Base-by-base conservation (phyloP, 2,797 vertebrate species). In the Gymnocypris eckloni region DNA sequence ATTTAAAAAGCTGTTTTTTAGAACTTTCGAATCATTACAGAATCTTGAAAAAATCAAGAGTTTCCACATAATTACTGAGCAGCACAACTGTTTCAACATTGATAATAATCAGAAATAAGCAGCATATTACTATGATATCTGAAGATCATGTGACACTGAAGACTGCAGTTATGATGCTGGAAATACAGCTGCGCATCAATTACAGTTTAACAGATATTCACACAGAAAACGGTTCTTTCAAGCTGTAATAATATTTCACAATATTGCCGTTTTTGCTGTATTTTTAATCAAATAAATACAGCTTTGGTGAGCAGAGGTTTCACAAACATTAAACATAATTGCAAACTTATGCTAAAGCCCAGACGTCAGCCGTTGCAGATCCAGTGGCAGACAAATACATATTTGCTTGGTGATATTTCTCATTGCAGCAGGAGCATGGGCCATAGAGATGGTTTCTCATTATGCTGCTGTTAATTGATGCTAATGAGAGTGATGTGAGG, bases 401-500 rank as follows among this genome's bases (percentile, higher is more conserved):
- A 43, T 33, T 37, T 9, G 13, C 56, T 25, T 12, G 20, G 10
- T 77, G 33, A 11, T 70, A 13, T 67, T 28, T 59, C 33, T 48
- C 18, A 54, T 20, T n/a, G 25, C 12, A 48, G n/a, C 45, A 48
- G n/a, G 43, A 75, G 28, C 43, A 28, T 13, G 18, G 11, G 13
- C 9, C 22, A 2, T 33, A 0, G 25, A 39, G 64, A 69, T 22
- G 64, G 3, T 39, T 81, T 52, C 66, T 54, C 79, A 56, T 81
- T 71, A 70, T 2, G 13, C 28, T 39, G 66, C 48, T 81, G 66
- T 81, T 81, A 71, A 81, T 71, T 71, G 48, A 41, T 71, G 80
- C 66, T 81, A 81, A 70, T 81, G 25, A 18, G 64, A 39, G 64
- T 5, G 18, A 54, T n/a, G 5, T 20, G 48, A 39, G 75, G 37